A percentile compares a stretch with the other conserved stretches of the same genome.
These are phyloP conservation scores for Molorchus minor DNA, from an alignment of 2,888 invertebrate species.

Conservation along the genomic window DNA sequence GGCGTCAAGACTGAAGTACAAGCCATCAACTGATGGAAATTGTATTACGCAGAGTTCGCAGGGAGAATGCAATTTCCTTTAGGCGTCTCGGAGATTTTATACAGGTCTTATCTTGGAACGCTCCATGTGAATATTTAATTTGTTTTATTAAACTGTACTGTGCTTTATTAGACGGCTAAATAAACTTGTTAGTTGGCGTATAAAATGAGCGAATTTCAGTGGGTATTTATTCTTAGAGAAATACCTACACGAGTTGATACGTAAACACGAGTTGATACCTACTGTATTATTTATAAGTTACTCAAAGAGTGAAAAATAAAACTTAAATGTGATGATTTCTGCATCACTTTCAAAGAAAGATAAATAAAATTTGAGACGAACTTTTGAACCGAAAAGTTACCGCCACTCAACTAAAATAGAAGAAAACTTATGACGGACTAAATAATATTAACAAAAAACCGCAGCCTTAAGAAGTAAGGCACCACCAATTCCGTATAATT, in stretches of 20 bases:
- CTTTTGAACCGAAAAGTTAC: too few species aligned
- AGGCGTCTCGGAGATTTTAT: constrained; percentile 55
- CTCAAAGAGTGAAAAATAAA: too few species aligned
- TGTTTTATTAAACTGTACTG: constrained; percentile 38
- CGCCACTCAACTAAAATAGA: too few species aligned
- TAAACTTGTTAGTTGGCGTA: constrained; percentile 28
- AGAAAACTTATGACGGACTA: too few species aligned
- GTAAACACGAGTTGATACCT: too few species aligned
- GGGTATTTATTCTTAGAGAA: neutral
- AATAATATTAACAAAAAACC: too few species aligned
- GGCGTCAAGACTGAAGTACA: constrained; percentile 43
- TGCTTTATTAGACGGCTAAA: constrained; percentile 28
- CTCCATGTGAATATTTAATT: constrained; percentile 44
- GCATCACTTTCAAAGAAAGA: too few species aligned
- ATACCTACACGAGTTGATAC: neutral
- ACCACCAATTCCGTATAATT: too few species aligned
- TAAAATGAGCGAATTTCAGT: constrained; percentile 5
- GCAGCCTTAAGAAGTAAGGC: too few species aligned
- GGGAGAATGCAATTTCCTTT: constrained; percentile 57
- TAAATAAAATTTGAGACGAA: too few species aligned
- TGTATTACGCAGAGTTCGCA: constrained; percentile 56
- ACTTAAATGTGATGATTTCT: too few species aligned
- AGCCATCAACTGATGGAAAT: constrained; percentile 58
- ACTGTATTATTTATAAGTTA: too few species aligned
- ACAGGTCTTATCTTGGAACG: constrained; percentile 48